phyloP scores from a whole-genome alignment of 2,888 invertebrate species.

The Sesamia inferens region DNA sequence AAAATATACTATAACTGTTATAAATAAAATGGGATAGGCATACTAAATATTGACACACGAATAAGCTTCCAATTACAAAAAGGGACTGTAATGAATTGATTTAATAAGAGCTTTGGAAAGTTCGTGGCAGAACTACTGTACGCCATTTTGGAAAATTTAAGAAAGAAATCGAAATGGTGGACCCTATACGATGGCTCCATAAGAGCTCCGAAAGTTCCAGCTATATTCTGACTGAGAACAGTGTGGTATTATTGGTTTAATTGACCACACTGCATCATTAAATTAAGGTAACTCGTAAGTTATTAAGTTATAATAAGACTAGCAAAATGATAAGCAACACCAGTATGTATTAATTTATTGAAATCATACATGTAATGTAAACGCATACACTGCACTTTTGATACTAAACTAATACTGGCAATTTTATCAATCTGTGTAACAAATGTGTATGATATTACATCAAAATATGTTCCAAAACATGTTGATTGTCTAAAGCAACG shows the following conservation, averaged over 20 bases:
- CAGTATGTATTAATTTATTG: constrained; percentile 49
- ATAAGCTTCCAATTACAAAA: not conserved
- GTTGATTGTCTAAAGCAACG: constrained; percentile 51
- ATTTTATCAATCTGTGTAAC: constrained; percentile 37
- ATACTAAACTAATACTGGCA: constrained; percentile 57
- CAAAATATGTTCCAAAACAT: constrained; percentile 52
- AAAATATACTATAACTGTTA: too few relatives aligned
- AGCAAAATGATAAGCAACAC: constrained; percentile 41
- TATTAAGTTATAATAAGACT: not conserved
- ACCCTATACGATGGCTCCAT: too few relatives aligned
- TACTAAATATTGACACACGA: too few relatives aligned
- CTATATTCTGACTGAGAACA: not conserved
- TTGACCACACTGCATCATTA: not conserved
- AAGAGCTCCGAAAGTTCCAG: not conserved
- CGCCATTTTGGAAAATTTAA: too few relatives aligned
- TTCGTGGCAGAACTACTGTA: too few relatives aligned
- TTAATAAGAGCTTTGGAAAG: not conserved
- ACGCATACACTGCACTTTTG: constrained; percentile 45
- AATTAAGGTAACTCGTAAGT: not conserved
- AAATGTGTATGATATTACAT: constrained; percentile 57
- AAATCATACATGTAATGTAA: constrained; percentile 45
- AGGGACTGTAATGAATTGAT: not conserved
- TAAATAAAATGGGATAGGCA: not conserved
- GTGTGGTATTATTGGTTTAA: not conserved
- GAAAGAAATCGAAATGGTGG: too few relatives aligned